A percentile compares a stretch with the other conserved stretches of the same genome.
These are phyloP conservation scores for Trinorchestia longiramus DNA, from an alignment of 1,140 invertebrate species.

Conservation along the genomic window DNA sequence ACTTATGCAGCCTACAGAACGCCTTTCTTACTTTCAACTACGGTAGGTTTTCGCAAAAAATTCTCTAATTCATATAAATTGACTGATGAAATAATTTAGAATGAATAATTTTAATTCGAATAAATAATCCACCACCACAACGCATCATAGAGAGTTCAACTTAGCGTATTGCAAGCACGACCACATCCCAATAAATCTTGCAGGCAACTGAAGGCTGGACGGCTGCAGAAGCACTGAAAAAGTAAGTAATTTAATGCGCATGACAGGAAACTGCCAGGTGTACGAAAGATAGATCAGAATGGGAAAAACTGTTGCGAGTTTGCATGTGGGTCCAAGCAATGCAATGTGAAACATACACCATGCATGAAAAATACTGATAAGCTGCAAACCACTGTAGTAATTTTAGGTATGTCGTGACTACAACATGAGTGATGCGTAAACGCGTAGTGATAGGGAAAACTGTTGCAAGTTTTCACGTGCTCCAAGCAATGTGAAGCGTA, in stretches of 20 bases:
- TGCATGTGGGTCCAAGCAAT: not conserved
- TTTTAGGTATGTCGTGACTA: not conserved
- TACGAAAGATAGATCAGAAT: not conserved
- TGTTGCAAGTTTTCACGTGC: not conserved
- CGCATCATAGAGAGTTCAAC: not conserved
- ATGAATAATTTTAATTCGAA: not conserved
- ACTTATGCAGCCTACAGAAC: not conserved
- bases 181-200: not conserved
- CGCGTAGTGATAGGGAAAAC: not conserved
- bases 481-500: not conserved
- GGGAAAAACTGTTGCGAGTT: not conserved
- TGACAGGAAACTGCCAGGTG: conserved; percentile 5
- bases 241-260: not conserved
- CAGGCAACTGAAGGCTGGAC: not conserved
- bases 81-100: not conserved
- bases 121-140: not conserved
- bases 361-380: not conserved
- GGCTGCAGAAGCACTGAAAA: not conserved
- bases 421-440: not conserved
- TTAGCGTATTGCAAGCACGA: not conserved
- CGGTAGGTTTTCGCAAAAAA: not conserved
- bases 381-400: not conserved
- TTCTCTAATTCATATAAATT: not conserved
- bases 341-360: not conserved
- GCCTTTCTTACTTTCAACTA: not conserved